phyloP scores from a whole-genome alignment of 1,140 invertebrate species.

The Fopius arisanus region DNA sequence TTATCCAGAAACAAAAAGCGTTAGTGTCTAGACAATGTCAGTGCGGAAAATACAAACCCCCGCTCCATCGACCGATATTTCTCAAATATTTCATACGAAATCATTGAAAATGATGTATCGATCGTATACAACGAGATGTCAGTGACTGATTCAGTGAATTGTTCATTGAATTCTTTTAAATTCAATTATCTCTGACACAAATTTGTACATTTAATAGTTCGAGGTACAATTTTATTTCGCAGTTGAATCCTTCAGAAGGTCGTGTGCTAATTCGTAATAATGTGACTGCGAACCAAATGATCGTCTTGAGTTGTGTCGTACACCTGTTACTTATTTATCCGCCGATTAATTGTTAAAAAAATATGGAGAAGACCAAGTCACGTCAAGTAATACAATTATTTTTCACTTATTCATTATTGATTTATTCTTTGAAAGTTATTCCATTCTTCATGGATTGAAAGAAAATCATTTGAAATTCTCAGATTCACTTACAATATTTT shows the following conservation, averaged over 20 bases:
- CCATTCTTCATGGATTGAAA: too few relatives aligned
- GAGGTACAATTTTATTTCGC: background rate
- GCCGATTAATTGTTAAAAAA: background rate
- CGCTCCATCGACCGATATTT: background rate
- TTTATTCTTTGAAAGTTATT: too few relatives aligned
- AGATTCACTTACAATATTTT: too few relatives aligned
- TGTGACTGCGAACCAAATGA: background rate
- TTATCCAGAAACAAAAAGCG: background rate
- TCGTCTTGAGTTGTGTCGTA: background rate
- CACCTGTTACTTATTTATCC: background rate
- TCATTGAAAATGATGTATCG: background rate
- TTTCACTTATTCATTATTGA: background rate
- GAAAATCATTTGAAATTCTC: too few relatives aligned
- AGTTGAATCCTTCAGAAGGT: background rate
- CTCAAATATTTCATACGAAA: background rate
- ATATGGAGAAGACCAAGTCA: conserved; percentile 17
- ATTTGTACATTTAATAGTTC: background rate
- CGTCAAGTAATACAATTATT: conserved; percentile 24
- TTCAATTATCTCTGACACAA: background rate
- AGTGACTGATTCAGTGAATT: background rate
- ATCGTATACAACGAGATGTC: background rate
- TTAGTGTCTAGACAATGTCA: background rate
- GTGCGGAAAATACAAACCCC: background rate
- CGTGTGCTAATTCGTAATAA: background rate
- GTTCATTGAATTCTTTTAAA: background rate